A percentile compares a stretch with the other conserved stretches of the same genome.
Evolutionary conservation across 2,113 vertebrate species (phyloP).

Genomic region (Cranoglanis bouderius): DNA sequence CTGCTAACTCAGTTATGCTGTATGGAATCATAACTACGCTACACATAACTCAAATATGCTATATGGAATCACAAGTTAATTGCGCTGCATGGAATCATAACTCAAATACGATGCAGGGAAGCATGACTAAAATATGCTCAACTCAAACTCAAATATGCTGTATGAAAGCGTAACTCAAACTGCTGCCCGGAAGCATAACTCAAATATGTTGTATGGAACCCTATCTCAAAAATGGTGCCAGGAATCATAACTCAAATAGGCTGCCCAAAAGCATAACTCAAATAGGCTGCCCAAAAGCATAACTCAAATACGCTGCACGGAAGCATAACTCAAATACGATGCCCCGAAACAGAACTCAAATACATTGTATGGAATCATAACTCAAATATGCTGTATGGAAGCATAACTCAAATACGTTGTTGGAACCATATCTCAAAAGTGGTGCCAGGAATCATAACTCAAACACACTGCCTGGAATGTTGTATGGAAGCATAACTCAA

Average conservation of each 20-base stretch:
- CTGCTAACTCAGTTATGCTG: background rate
- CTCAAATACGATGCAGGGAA: background rate
- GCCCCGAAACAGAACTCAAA: background rate
- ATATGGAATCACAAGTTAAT: background rate
- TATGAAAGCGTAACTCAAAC: too few species aligned
- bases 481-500: background rate
- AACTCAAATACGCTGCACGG: background rate
- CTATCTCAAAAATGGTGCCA: too few species aligned
- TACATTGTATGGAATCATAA: background rate
- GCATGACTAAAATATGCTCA: background rate
- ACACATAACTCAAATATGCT: background rate
- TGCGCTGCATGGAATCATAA: background rate
- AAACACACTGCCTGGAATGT: background rate
- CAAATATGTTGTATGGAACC: background rate
- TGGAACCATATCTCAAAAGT: too few species aligned
- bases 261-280: background rate
- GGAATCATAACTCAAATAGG: background rate
- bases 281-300: background rate
- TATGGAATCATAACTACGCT: background rate
- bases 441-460: background rate
- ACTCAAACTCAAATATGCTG: background rate
- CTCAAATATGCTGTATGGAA: background rate
- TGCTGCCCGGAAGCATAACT: too few species aligned
- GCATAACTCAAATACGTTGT: background rate
- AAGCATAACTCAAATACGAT: background rate